Conservation (phyloP, 2,113 vertebrate species). For the Nyctereutes procyonoides region DNA sequence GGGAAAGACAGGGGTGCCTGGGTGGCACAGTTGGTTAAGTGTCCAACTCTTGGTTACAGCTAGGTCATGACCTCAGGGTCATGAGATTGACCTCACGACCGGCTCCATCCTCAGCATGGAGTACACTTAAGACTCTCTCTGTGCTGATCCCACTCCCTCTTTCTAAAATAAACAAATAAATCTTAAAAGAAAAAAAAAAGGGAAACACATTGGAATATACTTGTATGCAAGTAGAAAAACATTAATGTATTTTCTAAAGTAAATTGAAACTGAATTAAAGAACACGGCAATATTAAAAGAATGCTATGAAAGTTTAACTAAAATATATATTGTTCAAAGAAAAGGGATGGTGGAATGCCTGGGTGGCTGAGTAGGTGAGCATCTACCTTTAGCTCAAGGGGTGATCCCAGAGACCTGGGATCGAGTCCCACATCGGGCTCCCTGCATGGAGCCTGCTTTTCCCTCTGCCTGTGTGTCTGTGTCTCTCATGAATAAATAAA, state of each 20-base stretch:
- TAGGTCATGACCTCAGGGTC: too few relatives aligned
- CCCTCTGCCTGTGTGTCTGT: too few relatives aligned
- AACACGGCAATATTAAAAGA: background rate
- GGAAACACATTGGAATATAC: background rate
- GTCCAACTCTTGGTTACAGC: too few relatives aligned
- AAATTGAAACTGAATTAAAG: conserved; percentile 11
- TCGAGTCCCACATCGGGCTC: too few relatives aligned
- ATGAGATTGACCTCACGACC: too few relatives aligned
- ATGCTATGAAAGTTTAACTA: background rate
- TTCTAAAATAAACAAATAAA: background rate
- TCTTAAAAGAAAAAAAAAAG: background rate
- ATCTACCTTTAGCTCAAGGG: too few relatives aligned
- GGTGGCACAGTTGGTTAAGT: too few relatives aligned
- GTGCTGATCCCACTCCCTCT: background rate
- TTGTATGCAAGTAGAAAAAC: background rate
- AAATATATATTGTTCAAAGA: background rate
- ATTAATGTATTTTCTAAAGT: conserved; percentile 10
- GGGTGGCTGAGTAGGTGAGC: too few relatives aligned
- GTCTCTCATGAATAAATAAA: too few relatives aligned
- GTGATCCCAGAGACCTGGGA: too few relatives aligned
- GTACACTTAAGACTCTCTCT: background rate
- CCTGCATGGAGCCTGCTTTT: too few relatives aligned
- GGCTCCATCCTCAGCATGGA: too few relatives aligned
- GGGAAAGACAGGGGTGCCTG: background rate
- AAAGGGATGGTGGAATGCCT: background rate